phyloP scores from a whole-genome alignment of 2,888 invertebrate genomes.

The Drosophila parthenogenetica region DNA sequence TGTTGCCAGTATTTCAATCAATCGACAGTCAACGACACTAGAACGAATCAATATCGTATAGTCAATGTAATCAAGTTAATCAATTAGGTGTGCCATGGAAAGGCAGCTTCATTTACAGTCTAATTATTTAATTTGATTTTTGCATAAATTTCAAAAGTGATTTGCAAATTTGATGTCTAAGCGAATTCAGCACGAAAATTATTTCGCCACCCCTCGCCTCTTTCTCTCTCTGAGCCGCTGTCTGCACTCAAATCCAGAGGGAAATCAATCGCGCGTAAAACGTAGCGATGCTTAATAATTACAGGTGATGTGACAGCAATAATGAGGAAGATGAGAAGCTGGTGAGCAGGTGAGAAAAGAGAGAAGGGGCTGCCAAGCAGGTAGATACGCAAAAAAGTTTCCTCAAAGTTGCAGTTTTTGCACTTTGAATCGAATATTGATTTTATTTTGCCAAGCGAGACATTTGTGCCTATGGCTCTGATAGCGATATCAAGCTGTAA shows the following conservation, averaged over 20 bases:
- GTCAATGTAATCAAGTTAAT: constrained; percentile 70
- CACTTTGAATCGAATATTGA: constrained; percentile 70
- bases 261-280: constrained; percentile 68
- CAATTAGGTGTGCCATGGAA: constrained; percentile 62
- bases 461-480: constrained; percentile 14
- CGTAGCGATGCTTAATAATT: constrained; percentile 63
- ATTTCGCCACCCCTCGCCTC: constrained; percentile 11
- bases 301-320: constrained; percentile 49
- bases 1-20: constrained; percentile 12
- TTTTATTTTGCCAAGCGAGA: constrained; percentile 56
- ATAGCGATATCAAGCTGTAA: constrained; percentile 19
- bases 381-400: constrained; percentile 38
- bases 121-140: constrained; percentile 74
- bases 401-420: constrained; percentile 59
- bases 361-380: neutral
- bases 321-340: neutral
- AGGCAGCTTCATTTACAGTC: constrained; percentile 47
- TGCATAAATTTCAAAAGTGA: constrained; percentile 56
- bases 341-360: constrained; percentile 9
- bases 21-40: constrained; percentile 27
- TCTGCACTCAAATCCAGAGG: constrained; percentile 39
- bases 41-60: constrained; percentile 47
- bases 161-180: constrained; percentile 32
- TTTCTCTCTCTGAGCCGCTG: neutral
- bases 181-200: constrained; percentile 23